Percentiles rank a stretch among this genome's conserved stretches.
These are phyloP conservation scores for Dinocampus coccinellae DNA, from an alignment of 2,888 invertebrate genomes.

Conservation along the genomic window DNA sequence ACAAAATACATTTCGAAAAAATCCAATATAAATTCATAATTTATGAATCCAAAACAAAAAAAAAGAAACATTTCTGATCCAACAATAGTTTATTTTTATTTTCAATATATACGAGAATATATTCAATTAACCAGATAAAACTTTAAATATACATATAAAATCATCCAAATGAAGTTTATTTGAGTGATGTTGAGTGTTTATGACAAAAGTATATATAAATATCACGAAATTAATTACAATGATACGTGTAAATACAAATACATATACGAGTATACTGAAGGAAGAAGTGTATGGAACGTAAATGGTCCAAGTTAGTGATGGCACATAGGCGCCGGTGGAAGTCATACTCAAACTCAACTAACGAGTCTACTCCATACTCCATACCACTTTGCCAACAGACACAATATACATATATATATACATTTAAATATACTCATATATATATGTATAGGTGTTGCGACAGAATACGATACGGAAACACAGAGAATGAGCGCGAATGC, in stretches of 20 bases:
- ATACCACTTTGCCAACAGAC: neutral
- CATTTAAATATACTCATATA: too few species aligned
- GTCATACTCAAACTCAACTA: constrained; percentile 34
- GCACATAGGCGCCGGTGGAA: constrained; percentile 22
- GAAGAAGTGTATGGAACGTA: neutral
- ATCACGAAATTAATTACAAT: constrained; percentile 6
- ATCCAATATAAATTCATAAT: too few species aligned
- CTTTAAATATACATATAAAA: too few species aligned
- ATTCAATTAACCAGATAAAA: too few species aligned
- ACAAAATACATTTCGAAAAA: too few species aligned
- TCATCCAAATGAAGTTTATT: too few species aligned
- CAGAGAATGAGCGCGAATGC: constrained; percentile 2
- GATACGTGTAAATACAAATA: neutral
- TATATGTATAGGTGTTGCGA: constrained; percentile 7
- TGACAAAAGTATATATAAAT: neutral
- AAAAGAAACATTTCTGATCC: too few species aligned
- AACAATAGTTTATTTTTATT: too few species aligned
- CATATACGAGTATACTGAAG: neutral
- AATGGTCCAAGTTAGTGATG: constrained; percentile 2
- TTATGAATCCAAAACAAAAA: too few species aligned
- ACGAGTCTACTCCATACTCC: constrained; percentile 24
- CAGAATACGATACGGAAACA: neutral
- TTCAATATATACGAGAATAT: too few species aligned
- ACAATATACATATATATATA: neutral
- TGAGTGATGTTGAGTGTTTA: too few species aligned